phyloP scores from a whole-genome alignment of 35 echinoderm and acorn worm species.

The Apostichopus japonicus region DNA sequence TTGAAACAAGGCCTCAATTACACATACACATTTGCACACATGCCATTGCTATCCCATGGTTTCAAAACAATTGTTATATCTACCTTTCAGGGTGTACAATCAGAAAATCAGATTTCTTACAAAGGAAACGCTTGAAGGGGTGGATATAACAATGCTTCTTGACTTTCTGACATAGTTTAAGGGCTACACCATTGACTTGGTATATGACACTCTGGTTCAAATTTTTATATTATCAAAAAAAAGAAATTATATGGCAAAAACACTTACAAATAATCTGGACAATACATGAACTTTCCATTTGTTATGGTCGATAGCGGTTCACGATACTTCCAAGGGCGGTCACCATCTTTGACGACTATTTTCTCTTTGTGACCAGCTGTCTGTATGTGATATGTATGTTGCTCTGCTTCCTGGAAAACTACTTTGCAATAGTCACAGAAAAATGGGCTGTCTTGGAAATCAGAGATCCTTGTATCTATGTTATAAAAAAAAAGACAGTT shows the following conservation, averaged over 20 bases:
- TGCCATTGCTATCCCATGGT: no score
- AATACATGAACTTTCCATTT: conserved; percentile 15
- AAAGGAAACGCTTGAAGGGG: no score
- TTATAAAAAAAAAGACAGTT: background rate
- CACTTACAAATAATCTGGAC: background rate
- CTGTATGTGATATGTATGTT: conserved; percentile 10
- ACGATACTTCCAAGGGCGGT: background rate
- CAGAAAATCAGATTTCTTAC: no score
- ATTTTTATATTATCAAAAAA: no score
- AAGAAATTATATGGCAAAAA: background rate
- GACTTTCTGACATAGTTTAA: no score
- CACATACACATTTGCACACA: no score
- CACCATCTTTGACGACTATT: conserved; percentile 9
- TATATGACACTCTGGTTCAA: no score
- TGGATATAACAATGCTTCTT: no score
- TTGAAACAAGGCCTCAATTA: no score
- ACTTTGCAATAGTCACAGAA: conserved; percentile 56
- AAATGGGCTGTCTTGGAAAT: background rate
- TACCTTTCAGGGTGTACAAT: no score
- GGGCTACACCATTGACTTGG: no score
- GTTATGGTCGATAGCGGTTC: conserved; percentile 9
- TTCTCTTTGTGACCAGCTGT: background rate
- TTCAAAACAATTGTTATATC: no score
- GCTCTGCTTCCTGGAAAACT: conserved; percentile 13
- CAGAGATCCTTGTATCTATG: background rate